phyloP scores from a whole-genome alignment of 2,113 vertebrate genomes.

The Mesocricetus auratus region DNA sequence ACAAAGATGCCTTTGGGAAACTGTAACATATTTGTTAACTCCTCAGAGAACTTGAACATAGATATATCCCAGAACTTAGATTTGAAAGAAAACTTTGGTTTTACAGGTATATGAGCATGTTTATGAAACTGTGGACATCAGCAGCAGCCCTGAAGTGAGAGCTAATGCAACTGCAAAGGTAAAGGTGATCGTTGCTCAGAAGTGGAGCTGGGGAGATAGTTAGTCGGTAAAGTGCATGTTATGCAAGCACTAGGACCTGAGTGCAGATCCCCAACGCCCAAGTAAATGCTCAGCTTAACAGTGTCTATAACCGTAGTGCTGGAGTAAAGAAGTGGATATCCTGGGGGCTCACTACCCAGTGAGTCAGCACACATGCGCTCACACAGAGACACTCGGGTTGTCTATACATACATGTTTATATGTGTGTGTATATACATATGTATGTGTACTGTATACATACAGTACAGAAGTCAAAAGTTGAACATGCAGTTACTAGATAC shows the following conservation, averaged over 20 bases:
- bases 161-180: slow-evolving; percentile 99
- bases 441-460: background rate
- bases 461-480: background rate
- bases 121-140: slow-evolving; percentile 99
- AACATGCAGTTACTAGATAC: slow-evolving; percentile 13
- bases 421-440: background rate
- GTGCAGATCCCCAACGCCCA: background rate
- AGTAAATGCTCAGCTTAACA: background rate
- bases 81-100: slow-evolving; percentile 67
- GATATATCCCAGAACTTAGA: background rate
- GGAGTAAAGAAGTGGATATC: background rate
- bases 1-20: background rate
- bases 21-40: background rate
- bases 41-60: background rate
- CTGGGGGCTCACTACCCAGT: background rate
- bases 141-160: slow-evolving; percentile 98
- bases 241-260: background rate
- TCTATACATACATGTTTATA: background rate
- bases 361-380: background rate
- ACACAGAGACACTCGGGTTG: background rate
- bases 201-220: background rate
- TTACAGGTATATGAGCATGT: slow-evolving; percentile 98
- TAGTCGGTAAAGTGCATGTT: background rate
- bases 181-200: slow-evolving; percentile 58
- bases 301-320: background rate